Percentiles rank a stretch among this genome's conserved stretches.
Evolutionary conservation across 1,140 invertebrate genomes (phyloP).

Genomic region (Sminthurinus signatus): DNA sequence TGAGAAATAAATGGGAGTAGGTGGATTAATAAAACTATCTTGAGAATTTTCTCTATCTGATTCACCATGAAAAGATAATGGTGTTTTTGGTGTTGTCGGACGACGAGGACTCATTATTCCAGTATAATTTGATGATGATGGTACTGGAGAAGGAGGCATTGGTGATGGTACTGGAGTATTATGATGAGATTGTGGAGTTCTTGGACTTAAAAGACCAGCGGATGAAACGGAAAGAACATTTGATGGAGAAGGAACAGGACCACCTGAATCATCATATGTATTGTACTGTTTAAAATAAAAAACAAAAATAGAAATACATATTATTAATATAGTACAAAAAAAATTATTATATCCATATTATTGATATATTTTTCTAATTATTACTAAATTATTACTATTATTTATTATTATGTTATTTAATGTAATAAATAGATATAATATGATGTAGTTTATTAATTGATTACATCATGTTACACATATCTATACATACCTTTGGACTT

Average conservation of each 20-base stretch:
- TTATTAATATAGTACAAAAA: too few relatives aligned
- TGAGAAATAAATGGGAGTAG: background rate
- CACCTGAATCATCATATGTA: background rate
- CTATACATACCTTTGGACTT: background rate
- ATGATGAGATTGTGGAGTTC: background rate
- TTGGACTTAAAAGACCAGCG: background rate
- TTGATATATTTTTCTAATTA: too few relatives aligned
- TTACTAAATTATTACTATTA: too few relatives aligned
- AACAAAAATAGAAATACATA: background rate
- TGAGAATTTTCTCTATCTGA: background rate
- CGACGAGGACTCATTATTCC: conserved; percentile 5
- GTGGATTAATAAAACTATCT: background rate
- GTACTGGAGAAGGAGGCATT: background rate
- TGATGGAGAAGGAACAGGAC: too few relatives aligned
- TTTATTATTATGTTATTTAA: too few relatives aligned
- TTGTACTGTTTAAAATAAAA: background rate
- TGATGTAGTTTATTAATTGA: too few relatives aligned
- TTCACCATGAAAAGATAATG: background rate
- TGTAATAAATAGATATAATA: too few relatives aligned
- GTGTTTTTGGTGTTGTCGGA: background rate
- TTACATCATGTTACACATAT: too few relatives aligned
- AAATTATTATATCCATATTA: background rate
- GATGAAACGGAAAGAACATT: background rate
- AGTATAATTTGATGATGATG: too few relatives aligned
- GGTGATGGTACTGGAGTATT: background rate